Conservation (phyloP, 2,888 invertebrate genomes). For the Plagiodera versicolora region DNA sequence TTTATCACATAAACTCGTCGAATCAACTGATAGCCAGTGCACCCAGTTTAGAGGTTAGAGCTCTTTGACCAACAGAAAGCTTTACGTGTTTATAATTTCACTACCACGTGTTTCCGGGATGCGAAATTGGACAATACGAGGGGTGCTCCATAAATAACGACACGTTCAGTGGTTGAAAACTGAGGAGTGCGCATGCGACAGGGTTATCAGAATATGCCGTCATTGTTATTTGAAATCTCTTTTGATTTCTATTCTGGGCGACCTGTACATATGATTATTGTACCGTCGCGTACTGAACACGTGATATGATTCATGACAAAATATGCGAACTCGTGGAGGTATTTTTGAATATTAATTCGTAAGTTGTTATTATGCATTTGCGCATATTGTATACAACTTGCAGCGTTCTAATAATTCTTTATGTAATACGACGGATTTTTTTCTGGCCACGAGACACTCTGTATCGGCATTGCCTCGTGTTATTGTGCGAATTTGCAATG, state of each 20-base stretch:
- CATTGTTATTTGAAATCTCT: too few species aligned
- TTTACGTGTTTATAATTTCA: not conserved
- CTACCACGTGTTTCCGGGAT: too few species aligned
- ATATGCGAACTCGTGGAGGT: not conserved
- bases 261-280: too few species aligned
- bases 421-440: not conserved
- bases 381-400: not conserved
- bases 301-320: not conserved
- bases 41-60: not conserved
- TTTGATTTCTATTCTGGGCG: too few species aligned
- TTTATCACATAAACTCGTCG: not conserved
- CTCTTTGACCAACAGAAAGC: not conserved
- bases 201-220: too few species aligned
- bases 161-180: too few species aligned
- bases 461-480: not conserved
- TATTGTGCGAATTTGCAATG: not conserved
- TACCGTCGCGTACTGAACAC: not conserved
- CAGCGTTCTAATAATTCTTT: not conserved
- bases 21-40: not conserved
- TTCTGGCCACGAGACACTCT: not conserved
- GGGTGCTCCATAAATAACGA: too few species aligned
- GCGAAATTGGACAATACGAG: too few species aligned
- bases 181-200: too few species aligned
- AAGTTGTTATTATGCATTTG: not conserved
- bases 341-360: not conserved